Conservation (phyloP, 1,140 invertebrate species). For the Sminthurides bifidus region DNA sequence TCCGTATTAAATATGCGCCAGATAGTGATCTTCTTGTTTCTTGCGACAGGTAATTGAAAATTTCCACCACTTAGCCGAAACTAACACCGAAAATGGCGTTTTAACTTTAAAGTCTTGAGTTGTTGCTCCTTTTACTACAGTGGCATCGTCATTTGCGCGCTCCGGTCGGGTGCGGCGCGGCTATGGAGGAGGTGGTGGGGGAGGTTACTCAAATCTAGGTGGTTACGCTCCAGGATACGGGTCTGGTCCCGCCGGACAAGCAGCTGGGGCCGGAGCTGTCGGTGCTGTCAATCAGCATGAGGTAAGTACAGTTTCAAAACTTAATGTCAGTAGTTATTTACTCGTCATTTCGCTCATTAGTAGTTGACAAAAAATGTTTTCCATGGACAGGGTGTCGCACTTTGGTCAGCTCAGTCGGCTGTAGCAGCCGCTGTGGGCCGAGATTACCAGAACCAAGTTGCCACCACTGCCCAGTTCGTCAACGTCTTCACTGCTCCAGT, state of each 20-base stretch:
- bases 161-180: constrained; percentile 16
- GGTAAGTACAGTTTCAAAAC: too few relatives aligned
- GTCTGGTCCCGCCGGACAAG: constrained; percentile 17
- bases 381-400: constrained; percentile 9
- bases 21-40: background rate
- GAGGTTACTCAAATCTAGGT: constrained; percentile 7
- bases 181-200: constrained; percentile 18
- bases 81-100: background rate
- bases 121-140: background rate
- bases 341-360: too few relatives aligned
- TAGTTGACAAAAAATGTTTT: background rate
- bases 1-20: constrained; percentile 2
- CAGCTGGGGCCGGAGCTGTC: constrained; percentile 15
- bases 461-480: constrained; percentile 28
- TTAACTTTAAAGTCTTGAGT: background rate
- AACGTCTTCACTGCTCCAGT: constrained; percentile 26
- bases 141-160: constrained; percentile 1
- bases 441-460: constrained; percentile 26
- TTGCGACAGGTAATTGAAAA: background rate
- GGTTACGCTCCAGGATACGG: constrained; percentile 25
- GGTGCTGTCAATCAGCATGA: constrained; percentile 14
- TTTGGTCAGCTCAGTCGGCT: constrained; percentile 23
- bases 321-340: too few relatives aligned
- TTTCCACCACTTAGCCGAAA: background rate
- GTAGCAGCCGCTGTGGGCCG: constrained; percentile 22